Base-by-base conservation (phyloP, 2,888 invertebrate genomes). In the Eucriotettix oculatus region DNA sequence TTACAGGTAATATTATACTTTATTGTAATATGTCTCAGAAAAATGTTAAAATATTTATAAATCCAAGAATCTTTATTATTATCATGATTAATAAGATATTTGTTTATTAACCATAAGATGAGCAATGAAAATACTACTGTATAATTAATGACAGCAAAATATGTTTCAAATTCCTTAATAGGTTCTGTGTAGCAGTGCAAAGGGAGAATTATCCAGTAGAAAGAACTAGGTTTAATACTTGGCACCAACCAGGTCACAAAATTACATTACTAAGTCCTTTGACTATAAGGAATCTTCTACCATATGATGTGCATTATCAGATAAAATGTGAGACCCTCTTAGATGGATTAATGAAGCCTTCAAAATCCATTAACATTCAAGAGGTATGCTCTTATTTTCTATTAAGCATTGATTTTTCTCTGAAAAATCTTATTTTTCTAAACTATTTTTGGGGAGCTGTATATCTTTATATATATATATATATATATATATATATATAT, bases 231-330 rank as follows among this genome's bases (percentile, higher is more conserved):
- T 65, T 67, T 56, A 72, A 79, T 57, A 61, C 65, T 7, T 66
- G 66, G 67, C 60, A 65, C 7, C 81, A 91, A 64, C 91, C 95
- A 9, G 96, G 90, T 0, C 97, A 98, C 73, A 84, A 86, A 16
- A 84, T 98, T 63, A 83, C 85, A 3, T 76, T 99, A 55, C 76
- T 90, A 66, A 89, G 96, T 41, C 91, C 93, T 0, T 77, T 98
- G 16, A 80, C 87, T 16, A 71, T 97, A 7, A 84, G 86, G 65
- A 98, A 97, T 78, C 79, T 97, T 62, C 79, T 98, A 58, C 97
- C 97, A 0, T 79, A 86, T 65, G 90, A 90, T 73, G 71, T 91
- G 62, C 76, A 81, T 59, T 89, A 81, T 66, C 10, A 60, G 65
- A 40, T 55, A 12, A n/a, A 14, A 48, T 41, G 40, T 17, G 55